A percentile compares a stretch with the other conserved stretches of the same genome.
Evolutionary conservation across 2,888 invertebrate genomes (phyloP).

Genomic region (Eupeodes luniger): DNA sequence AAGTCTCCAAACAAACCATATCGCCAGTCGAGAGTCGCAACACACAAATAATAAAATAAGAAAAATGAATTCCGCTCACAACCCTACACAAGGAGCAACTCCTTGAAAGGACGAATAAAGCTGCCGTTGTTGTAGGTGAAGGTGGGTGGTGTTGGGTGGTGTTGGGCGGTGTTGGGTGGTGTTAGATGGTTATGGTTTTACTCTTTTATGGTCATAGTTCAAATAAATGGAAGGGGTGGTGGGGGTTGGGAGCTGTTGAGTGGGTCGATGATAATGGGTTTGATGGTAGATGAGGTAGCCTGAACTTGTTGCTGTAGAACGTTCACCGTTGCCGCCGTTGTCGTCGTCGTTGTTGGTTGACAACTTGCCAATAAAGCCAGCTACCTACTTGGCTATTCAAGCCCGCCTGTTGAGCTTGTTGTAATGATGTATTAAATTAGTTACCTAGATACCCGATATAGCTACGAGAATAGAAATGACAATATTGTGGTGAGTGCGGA

Average conservation of each 20-base stretch:
- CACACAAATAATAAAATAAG: constrained; percentile 2
- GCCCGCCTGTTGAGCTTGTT: constrained; percentile 62
- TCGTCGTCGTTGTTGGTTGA: constrained; percentile 47
- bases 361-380: constrained; percentile 66
- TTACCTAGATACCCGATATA: constrained; percentile 52
- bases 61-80: constrained; percentile 14
- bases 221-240: background rate
- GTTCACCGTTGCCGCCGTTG: background rate
- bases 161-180: background rate
- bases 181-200: constrained; percentile 1
- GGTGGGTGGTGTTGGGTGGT: background rate
- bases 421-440: constrained; percentile 70
- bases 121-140: background rate
- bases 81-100: background rate
- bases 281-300: constrained; percentile 31
- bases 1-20: constrained; percentile 30
- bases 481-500: constrained; percentile 20
- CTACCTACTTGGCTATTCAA: constrained; percentile 53
- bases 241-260: background rate
- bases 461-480: constrained; percentile 40
- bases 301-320: constrained; percentile 59
- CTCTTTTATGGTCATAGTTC: constrained; percentile 38
- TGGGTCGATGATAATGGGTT: background rate
- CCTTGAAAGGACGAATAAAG: constrained; percentile 18
- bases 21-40: background rate